Evolutionary conservation across 30 jellyfish, hydroid and myxozoan species (phyloP).

Genomic region (Pelagia noctiluca): DNA sequence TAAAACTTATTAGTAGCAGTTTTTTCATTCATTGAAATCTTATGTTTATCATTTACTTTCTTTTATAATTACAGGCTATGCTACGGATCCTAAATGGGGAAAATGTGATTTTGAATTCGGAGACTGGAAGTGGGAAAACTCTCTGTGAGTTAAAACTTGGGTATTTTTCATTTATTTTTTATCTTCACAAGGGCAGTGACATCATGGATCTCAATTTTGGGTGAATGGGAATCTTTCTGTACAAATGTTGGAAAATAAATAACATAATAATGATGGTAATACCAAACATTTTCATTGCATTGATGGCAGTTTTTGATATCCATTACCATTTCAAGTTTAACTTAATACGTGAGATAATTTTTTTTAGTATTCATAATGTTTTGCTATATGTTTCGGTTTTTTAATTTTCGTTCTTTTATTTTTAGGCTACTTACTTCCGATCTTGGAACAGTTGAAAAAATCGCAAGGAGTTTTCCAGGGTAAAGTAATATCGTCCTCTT

Average conservation of each 20-base stretch:
- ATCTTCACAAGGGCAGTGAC: not conserved
- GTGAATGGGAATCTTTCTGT: not conserved
- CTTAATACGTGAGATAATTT: not conserved
- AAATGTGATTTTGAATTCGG: slow-evolving; percentile 84
- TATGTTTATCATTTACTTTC: not conserved
- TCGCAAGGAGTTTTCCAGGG: slow-evolving; percentile 19
- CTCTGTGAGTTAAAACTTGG: slow-evolving; percentile 67
- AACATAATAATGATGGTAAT: no score
- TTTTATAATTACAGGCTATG: slow-evolving; percentile 58
- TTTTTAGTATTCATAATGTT: not conserved
- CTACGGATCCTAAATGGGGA: slow-evolving; percentile 55
- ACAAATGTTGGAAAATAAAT: not conserved
- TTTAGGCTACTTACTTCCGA: slow-evolving; percentile 61
- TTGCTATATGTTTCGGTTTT: not conserved
- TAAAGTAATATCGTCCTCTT: slow-evolving; percentile 34
- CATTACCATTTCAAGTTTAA: no score
- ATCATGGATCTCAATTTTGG: not conserved
- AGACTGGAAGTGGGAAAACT: slow-evolving; percentile 97
- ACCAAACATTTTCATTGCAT: no score
- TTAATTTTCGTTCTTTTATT: not conserved
- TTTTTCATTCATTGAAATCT: no score
- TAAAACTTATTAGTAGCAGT: not conserved
- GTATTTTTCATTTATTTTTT: no score
- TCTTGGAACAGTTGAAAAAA: slow-evolving; percentile 25
- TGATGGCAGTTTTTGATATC: not conserved